Evolutionary conservation across 1,140 invertebrate species (phyloP), one percentile per base, ranked within the genome.

Genomic region (Bombus consobrinus): DNA sequence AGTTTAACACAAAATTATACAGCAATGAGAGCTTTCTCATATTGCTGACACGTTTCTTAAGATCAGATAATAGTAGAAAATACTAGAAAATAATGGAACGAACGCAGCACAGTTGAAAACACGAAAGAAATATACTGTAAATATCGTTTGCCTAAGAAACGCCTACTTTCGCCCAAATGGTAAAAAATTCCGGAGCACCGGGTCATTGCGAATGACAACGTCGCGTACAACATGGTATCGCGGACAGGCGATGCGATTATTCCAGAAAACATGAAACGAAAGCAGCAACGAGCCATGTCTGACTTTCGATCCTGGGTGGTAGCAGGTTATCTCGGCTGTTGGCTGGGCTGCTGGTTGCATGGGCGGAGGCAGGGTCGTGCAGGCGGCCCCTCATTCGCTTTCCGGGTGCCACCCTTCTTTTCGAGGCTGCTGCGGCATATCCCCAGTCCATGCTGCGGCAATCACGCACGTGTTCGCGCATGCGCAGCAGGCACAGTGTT

Each of bases 281-380:
- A 43, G 39, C 59, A 64, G 59, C 41, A 82, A 78, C 62, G 81
- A 75, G 59, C 68, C 79, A 76, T 80, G 85, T 62, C 85, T 76
- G 81, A 87, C 88, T 90, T 90, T 90, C 78, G 86, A 88, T 85
- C 82, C 89, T 57, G 76, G 88, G 85, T 89, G 88, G 89, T 90
- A 87, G 88, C 89, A 85, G 85, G 87, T 88, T 86, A 90, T 90
- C 89, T 88, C 75, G 83, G 77, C 80, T 85, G 86, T 90, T 89
- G 88, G 89, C 88, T 77, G 88, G 88, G 84, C 86, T 90, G 88
- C 86, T 85, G 85, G 81, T 74, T 89, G 71, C 89, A 95, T 95
- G 94, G 94, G 94, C 94, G 94, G 94, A 93, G 94, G 93, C 94
- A 94, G 91, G 91, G 91, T 87, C 86, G 91, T 90, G 91, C 91